Evolutionary conservation across 2,113 vertebrate genomes (phyloP), one percentile per base, ranked within the genome.

Genomic region (Thunnus thynnus): DNA sequence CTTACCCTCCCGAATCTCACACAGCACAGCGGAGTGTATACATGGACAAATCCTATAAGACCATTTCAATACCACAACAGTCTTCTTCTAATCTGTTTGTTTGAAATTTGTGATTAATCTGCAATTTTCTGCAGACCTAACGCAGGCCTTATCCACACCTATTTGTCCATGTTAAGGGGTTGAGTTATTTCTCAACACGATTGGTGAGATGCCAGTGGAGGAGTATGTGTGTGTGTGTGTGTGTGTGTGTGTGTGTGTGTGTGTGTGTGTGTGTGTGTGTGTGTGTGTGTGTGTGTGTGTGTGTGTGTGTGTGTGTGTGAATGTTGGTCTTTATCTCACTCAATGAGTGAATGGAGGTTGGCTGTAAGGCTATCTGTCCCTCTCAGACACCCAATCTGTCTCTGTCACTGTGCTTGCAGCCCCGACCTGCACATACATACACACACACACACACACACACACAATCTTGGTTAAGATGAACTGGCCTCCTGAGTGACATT

Each of bases 341-440:
- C 78, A 89, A 65, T 90, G 91, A 90, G 79, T 91, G 88, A 89
- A 86, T 90, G 86, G 84, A 92, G 87, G 83, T 88, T 87, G 85
- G 84, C 88, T 88, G 79, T 90, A 76, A 83, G 88, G 90, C 88
- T 91, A 91, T 94, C 92, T 90, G 84, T 92, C 84, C 89, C 89
- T 93, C 89, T 93, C 89, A 90, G 83, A 84, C 92, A 92, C 92
- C 88, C 86, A 83, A 89, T 93, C 84, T 82, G 80, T 92, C 90
- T 93, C 30, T 90, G 92, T 89, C 91, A 77, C 65, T 87, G 58
- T 63, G 71, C 5, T 20, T 64, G 36, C 58, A 69, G 74, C 52
- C n/a, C 20, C 1, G 7, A 41, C 36, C 64, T 58, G 27, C 36
- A 22, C 36, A 69, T 64, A 75, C 65, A 62, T 55, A 56, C 16